These are phyloP conservation scores for Scrobipalpa atriplicella DNA, from an alignment of 2,888 invertebrate genomes.

Conservation along the genomic window DNA sequence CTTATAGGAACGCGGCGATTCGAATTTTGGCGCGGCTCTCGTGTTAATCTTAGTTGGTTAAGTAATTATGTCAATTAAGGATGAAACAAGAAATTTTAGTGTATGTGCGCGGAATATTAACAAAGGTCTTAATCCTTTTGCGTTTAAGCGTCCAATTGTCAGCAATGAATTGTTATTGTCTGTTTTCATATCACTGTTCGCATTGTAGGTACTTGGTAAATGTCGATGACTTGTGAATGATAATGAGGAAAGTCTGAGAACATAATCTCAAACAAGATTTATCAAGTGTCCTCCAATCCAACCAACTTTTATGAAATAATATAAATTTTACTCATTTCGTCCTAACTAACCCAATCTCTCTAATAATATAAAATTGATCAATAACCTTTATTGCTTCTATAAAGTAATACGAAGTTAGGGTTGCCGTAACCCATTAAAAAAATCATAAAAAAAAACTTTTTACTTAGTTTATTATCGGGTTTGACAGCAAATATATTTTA, in stretches of 20 bases:
- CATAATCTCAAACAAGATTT: no score
- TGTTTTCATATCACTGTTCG: neutral
- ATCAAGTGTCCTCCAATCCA: neutral
- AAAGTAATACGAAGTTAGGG: no score
- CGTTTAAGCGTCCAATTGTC: neutral
- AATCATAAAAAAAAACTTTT: no score
- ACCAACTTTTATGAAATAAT: constrained; percentile 36
- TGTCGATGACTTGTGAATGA: neutral
- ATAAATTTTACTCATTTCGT: neutral
- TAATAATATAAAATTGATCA: no score
- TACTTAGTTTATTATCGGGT: no score
- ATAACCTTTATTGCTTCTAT: no score
- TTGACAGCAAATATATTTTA: no score
- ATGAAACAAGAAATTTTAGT: neutral
- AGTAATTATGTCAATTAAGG: constrained; percentile 35
- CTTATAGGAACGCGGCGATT: constrained; percentile 46
- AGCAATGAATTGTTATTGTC: neutral
- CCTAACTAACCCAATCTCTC: no score
- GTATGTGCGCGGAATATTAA: constrained; percentile 20
- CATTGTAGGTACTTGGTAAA: neutral
- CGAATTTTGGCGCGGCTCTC: constrained; percentile 30
- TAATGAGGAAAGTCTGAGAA: no score
- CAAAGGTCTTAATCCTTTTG: constrained; percentile 27
- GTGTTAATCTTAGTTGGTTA: constrained; percentile 34
- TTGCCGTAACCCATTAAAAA: no score